These are phyloP conservation scores for Eurytoma californica DNA, from an alignment of 2,888 invertebrate genomes.

Conservation along the genomic window DNA sequence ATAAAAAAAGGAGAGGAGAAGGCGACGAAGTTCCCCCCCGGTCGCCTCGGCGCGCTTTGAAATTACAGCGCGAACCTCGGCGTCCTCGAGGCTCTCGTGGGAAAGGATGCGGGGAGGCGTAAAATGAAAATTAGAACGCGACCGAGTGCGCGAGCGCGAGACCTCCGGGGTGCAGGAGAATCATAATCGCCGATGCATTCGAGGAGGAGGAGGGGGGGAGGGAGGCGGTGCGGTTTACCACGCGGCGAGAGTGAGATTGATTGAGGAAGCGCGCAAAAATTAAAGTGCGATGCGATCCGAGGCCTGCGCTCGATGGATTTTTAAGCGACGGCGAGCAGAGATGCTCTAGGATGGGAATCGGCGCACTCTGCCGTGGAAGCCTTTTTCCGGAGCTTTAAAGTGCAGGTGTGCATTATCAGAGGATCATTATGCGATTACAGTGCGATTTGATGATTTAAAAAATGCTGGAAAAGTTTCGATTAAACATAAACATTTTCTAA, in stretches of 20 bases:
- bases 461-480: no score
- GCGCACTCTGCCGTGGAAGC: no score
- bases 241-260: conserved; percentile 50
- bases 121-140: conserved; percentile 65
- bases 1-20: neutral
- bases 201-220: conserved; percentile 16
- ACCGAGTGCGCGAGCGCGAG: conserved; percentile 10
- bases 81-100: conserved; percentile 59
- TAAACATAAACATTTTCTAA: no score
- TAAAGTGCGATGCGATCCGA: no score
- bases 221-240: conserved; percentile 9
- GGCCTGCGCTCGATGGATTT: no score
- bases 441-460: no score
- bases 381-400: no score
- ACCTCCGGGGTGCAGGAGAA: neutral
- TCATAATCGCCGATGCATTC: neutral
- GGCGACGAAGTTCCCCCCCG: neutral
- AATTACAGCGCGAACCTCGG: conserved; percentile 42
- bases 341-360: no score
- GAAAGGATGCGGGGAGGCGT: conserved; percentile 62
- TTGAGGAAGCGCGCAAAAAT: conserved; percentile 39
- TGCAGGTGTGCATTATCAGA: no score
- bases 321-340: no score
- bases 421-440: no score
- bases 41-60: conserved; percentile 25